Evolutionary conservation across 2,888 invertebrate genomes (phyloP), one percentile per base, ranked within the genome.

Genomic region (Coleophora flavipennella): DNA sequence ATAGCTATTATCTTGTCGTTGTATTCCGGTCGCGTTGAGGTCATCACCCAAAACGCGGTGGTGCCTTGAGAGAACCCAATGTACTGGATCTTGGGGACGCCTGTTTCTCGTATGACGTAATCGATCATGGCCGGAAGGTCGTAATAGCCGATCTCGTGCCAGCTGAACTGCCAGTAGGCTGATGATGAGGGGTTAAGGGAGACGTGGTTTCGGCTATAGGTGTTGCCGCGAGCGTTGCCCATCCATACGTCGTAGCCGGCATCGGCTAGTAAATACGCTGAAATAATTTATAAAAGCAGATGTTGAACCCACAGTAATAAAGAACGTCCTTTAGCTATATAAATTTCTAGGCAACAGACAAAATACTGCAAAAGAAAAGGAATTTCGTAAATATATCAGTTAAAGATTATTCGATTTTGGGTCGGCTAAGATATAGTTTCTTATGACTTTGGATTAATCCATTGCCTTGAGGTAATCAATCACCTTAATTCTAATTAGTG

Each of bases 151-250:
- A 93, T 91, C 58, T 94, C 91, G 61, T 93, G 90, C 89, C 90
- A 94, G 52, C 91, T 91, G 64, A 75, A 87, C 43, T 74, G 68
- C 85, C 85, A 85, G 51, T 76, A 85, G 1, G 66, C 51, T 3
- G 74, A 63, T 0, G 62, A 79, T 29, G 65, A 48, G 0, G 81
- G 71, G 33, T 67, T 71, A 1, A 75, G 34, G 4, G 61, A 55
- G 2, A 85, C 66, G 58, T 94, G 93, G 1, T 76, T 85, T 37
- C 85, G 84, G 6, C 91, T 90, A 66, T 93, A 94, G 0, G 88
- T 89, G 68, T 95, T 95, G 1, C 95, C 95, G 41, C 95, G 79
- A 8, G 90, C 89, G 67, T 96, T 96, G 7, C 93, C 94, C 69
- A 96, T 70, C 95, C 95, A 96, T 0, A 92, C 91, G 53, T 92